These are phyloP conservation scores for Caenorhabditis panamensis DNA, from an alignment of 2,888 invertebrate species.

Conservation along the genomic window DNA sequence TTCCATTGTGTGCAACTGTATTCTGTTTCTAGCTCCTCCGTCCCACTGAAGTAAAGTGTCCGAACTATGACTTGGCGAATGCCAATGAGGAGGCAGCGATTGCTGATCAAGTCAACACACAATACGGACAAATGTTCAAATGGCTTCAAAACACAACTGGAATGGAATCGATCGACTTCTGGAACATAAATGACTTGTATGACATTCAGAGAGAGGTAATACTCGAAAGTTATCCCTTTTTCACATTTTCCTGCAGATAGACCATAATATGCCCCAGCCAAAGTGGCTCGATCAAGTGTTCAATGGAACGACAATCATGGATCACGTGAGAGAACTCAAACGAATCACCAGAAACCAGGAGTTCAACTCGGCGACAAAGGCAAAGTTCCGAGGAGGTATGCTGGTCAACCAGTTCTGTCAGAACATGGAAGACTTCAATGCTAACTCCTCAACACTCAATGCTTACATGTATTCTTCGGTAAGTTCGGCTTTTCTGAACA, in stretches of 20 bases:
- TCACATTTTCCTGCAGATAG: constrained; percentile 37
- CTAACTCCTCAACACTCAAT: constrained; percentile 35
- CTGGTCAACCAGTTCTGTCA: constrained; percentile 53
- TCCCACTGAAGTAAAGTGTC: constrained; percentile 68
- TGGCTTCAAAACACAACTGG: constrained; percentile 59
- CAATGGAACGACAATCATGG: constrained; percentile 60
- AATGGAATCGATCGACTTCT: constrained; percentile 56
- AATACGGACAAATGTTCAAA: constrained; percentile 50
- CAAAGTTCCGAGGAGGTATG: constrained; percentile 52
- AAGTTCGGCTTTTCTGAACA: neutral
- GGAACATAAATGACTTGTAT: constrained; percentile 66
- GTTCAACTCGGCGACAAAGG: constrained; percentile 61
- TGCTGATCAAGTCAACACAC: constrained; percentile 32
- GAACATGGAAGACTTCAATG: constrained; percentile 50
- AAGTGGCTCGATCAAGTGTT: constrained; percentile 61
- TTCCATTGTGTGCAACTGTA: too few relatives aligned
- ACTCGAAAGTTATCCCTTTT: neutral
- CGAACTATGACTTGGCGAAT: constrained; percentile 43
- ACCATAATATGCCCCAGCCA: constrained; percentile 62
- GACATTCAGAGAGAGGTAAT: constrained; percentile 69
- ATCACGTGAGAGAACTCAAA: constrained; percentile 63
- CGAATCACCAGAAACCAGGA: constrained; percentile 52
- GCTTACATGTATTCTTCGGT: constrained; percentile 65
- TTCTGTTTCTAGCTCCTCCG: constrained; percentile 65
- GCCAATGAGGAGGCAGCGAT: constrained; percentile 37